Conservation (phyloP, 2,113 vertebrate species). For the Tachysurus fulvidraco region DNA sequence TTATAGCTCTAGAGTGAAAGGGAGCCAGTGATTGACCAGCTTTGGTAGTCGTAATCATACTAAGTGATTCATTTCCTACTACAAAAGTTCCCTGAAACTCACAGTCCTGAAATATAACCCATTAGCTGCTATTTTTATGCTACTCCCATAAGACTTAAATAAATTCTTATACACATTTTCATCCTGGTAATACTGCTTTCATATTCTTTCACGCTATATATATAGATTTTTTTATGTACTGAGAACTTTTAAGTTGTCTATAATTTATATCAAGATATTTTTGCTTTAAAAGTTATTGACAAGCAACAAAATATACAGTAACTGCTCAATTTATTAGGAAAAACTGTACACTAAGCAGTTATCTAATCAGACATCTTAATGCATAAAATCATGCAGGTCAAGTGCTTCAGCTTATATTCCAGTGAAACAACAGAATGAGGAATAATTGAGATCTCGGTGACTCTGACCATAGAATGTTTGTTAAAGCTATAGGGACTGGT, state of each 20-base stretch:
- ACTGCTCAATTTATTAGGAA: not conserved
- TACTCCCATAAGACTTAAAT: too few species aligned
- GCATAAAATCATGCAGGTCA: not conserved
- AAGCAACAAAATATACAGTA: not conserved
- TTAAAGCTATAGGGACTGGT: not conserved
- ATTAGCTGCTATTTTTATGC: too few species aligned
- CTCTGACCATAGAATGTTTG: not conserved
- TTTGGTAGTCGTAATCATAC: not conserved
- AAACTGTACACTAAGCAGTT: not conserved
- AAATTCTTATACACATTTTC: too few species aligned
- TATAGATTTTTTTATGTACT: too few species aligned
- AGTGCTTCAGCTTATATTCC: not conserved
- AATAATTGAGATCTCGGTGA: not conserved
- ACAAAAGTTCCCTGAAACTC: not conserved
- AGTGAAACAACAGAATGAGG: not conserved
- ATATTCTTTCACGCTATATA: too few species aligned
- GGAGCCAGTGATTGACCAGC: not conserved
- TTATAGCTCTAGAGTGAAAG: not conserved
- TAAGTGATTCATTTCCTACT: not conserved
- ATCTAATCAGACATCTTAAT: not conserved
- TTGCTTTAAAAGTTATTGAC: not conserved
- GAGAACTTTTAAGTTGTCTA: too few species aligned
- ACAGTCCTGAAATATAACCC: too few species aligned
- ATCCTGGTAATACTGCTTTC: too few species aligned
- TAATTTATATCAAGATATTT: too few species aligned